Percentiles rank a stretch among this genome's conserved stretches.
Conservation (phyloP, 30 jellyfish, hydroid and myxozoan species). For the Rhopilema esculentum region DNA sequence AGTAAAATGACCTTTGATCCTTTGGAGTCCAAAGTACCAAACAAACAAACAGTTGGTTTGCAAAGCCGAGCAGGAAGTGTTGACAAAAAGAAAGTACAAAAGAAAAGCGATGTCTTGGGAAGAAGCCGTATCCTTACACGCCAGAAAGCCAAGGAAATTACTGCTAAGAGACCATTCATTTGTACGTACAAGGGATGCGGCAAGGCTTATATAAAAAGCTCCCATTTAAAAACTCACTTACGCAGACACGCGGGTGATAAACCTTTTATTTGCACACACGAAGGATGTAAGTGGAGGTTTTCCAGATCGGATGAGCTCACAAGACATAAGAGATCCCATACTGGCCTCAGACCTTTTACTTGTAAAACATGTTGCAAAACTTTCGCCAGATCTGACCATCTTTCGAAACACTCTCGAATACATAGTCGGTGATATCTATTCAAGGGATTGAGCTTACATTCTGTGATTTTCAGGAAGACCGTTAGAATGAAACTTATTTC, state of each 20-base stretch:
- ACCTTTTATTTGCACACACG: constrained; percentile 73
- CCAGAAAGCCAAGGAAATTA: constrained; percentile 25
- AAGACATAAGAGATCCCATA: constrained; percentile 80
- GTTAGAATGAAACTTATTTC: too few species aligned
- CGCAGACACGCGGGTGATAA: constrained; percentile 82
- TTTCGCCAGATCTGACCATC: constrained; percentile 81
- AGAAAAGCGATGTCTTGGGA: background rate
- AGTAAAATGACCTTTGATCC: background rate
- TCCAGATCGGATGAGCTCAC: constrained; percentile 82
- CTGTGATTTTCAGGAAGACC: background rate
- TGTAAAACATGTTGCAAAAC: constrained; percentile 61
- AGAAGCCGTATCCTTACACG: constrained; percentile 17
- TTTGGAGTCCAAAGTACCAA: constrained; percentile 26
- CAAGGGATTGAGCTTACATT: background rate
- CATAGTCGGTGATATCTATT: constrained; percentile 14
- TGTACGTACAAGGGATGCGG: constrained; percentile 74
- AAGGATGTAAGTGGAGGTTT: constrained; percentile 81
- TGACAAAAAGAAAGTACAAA: background rate
- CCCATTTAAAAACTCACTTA: constrained; percentile 79
- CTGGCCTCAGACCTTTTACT: constrained; percentile 74
- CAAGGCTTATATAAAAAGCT: constrained; percentile 70
- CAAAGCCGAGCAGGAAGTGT: background rate
- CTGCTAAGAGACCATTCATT: constrained; percentile 38
- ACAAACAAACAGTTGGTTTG: constrained; percentile 8
- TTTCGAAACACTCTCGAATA: constrained; percentile 64